Conservation (phyloP, 2,888 invertebrate species). For the Junonia oenone region DNA sequence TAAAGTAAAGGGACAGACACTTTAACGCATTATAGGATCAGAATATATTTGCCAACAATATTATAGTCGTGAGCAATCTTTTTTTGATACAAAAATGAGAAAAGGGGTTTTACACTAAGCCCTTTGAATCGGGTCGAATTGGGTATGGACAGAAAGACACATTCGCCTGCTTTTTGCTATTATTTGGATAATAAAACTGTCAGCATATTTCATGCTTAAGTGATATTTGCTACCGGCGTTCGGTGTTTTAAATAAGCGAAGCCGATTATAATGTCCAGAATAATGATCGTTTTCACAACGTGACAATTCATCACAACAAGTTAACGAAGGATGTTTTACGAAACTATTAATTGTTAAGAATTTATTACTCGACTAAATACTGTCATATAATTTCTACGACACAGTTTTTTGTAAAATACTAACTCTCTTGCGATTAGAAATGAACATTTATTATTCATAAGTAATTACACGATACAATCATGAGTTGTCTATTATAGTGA, state of each 20-base stretch:
- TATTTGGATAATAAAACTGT: slow-evolving; percentile 74
- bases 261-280: neutral
- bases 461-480: slow-evolving; percentile 52
- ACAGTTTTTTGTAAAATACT: neutral
- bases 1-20: neutral
- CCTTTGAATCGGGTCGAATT: slow-evolving; percentile 76
- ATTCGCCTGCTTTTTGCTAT: slow-evolving; percentile 64
- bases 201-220: slow-evolving; percentile 58
- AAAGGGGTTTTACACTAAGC: slow-evolving; percentile 72
- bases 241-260: slow-evolving; percentile 31
- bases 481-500: slow-evolving; percentile 43
- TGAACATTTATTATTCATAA: slow-evolving; percentile 39
- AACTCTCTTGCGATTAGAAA: neutral
- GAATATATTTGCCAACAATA: slow-evolving; percentile 69
- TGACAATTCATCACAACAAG: no score
- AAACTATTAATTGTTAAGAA: no score
- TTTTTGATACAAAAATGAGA: slow-evolving; percentile 70
- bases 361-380: no score
- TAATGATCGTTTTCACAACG: neutral
- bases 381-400: neutral
- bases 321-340: no score
- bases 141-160: slow-evolving; percentile 67
- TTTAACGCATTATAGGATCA: slow-evolving; percentile 45
- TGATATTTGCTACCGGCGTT: slow-evolving; percentile 55
- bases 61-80: slow-evolving; percentile 69